Percentiles rank a stretch among this genome's conserved stretches.
phyloP scores from a whole-genome alignment of 2,113 vertebrate genomes.

The Andinoacara biseriatus region DNA sequence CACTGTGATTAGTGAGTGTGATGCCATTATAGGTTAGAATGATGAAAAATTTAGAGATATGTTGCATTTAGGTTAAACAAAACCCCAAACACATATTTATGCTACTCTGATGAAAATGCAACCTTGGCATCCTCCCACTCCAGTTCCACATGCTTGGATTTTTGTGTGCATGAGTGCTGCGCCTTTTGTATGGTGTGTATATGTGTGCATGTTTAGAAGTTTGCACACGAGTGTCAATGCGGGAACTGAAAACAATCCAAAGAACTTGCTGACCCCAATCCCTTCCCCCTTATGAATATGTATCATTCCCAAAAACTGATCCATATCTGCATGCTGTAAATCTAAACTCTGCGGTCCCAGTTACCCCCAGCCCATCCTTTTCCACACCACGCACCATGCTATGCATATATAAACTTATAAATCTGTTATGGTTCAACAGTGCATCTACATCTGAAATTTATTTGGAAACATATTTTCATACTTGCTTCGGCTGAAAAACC shows the following conservation, averaged over 20 bases:
- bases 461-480: conserved; percentile 22
- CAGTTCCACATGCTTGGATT: not conserved
- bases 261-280: conserved; percentile 74
- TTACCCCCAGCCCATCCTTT: not conserved
- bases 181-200: conserved; percentile 17
- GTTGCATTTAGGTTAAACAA: conserved; percentile 32
- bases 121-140: conserved; percentile 21
- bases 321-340: conserved; percentile 69
- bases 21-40: conserved; percentile 59
- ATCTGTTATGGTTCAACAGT: conserved; percentile 51
- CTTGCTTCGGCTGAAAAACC: conserved; percentile 23
- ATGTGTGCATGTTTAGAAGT: conserved; percentile 30
- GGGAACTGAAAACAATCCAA: conserved; percentile 62
- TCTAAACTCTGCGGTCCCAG: conserved; percentile 51
- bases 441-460: conserved; percentile 52
- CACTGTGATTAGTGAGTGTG: conserved; percentile 44
- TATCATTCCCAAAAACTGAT: conserved; percentile 73
- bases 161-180: not conserved
- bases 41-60: conserved; percentile 34
- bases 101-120: conserved; percentile 44
- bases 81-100: conserved; percentile 54
- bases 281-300: conserved; percentile 74
- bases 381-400: conserved; percentile 40
- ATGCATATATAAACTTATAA: conserved; percentile 63
- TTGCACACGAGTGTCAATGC: conserved; percentile 45